Base-by-base conservation (phyloP, 2,888 invertebrate genomes). In the Agapetus fuscipes region DNA sequence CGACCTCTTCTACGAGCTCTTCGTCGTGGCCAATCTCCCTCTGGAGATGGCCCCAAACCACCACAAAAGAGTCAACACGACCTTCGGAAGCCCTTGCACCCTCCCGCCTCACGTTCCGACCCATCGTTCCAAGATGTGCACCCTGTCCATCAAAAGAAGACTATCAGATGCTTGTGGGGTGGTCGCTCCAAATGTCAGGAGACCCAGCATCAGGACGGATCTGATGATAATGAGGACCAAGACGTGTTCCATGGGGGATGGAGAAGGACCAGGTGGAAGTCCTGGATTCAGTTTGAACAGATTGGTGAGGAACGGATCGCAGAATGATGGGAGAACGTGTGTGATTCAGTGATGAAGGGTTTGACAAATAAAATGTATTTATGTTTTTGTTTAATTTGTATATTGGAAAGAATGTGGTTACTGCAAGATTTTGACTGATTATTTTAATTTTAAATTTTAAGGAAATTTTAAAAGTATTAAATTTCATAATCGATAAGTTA, bases 21-120 rank as follows among this genome's bases (percentile, higher is more conserved):
- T 90, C 59, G 75, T 82, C 38, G 78, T 85, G 32, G 85, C 87
- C 17, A 84, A 85, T 57, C 62, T 90, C 41, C 89, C 89, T 0
- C 62, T 84, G 52, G 89, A 90, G 66, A 90, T 90, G 89, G 86
- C 87, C 13, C 86, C 86, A 0, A 86, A 87, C 54, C 82, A 87
- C 56, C 89, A 89, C 60, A 80, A 86, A 53, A 74, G 83, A 42
- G 82, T 89, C 29, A 80, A 78, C 52, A 78, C 80, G 10, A 79
- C 78, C 6, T 84, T 84, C 48, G 78, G 84, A 3, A 81, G 83
- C 39, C 84, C 84, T 0, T 83, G 82, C 48, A 83, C 83, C 6
- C 56, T 84, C 48, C 79, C 80, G 0, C 78, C 80, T 0, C 73
- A 78, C 48, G 72, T 75, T 17, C 76, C 77, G 46, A 69, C 73